Evolutionary conservation across 2,888 invertebrate genomes (phyloP), one percentile per base, ranked within the genome.

Genomic region (Chrysolina oricalcia): DNA sequence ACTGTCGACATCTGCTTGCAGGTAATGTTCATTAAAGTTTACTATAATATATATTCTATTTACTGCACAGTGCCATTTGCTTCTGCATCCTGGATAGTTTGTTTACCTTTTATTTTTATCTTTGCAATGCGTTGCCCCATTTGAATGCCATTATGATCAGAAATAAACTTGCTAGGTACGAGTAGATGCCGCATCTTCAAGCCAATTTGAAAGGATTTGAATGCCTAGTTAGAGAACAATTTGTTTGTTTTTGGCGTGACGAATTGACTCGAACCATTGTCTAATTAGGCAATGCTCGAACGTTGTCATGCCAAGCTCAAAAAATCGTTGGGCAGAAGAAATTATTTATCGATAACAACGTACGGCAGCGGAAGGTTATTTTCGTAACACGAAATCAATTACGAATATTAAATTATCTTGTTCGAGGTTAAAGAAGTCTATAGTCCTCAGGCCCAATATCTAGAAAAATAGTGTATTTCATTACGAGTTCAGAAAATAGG

Each of bases 141-240:
- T 35, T 59, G 59, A 23, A 59, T 59, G 59, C 23, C 59, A 59
- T 59, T 59, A 59, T 35, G 17, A 59, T 59, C 59, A 27, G 23
- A 59, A 59, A 59, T 59, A 59, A 59, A 59, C 59, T 35, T 27
- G 35, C n/a, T n/a, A 59, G 21, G 21, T 59, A n/a, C 35, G 56
- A 56, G 21, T 56, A 56, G 2, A 27, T 6, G 53, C 53, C 21
- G 8, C 35, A n/a, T 27, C 59, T 23, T 9, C 8, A n/a, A 15
- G 59, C 59, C 23, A 59, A 59, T 27, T 35, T 23, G 3, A 8
- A 17, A 59, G 59, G 15, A 6, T n/a, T n/a, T 2, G 35, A 15
- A 59, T 56, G 11, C 10, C 23, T 56, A 13, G 10, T 21, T 23
- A 13, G 13, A 59, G 35, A 59, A 19, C 59, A 23, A n/a, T 59